phyloP scores from a whole-genome alignment of 2,113 vertebrate species.

The Rousettus leschenaultii region DNA sequence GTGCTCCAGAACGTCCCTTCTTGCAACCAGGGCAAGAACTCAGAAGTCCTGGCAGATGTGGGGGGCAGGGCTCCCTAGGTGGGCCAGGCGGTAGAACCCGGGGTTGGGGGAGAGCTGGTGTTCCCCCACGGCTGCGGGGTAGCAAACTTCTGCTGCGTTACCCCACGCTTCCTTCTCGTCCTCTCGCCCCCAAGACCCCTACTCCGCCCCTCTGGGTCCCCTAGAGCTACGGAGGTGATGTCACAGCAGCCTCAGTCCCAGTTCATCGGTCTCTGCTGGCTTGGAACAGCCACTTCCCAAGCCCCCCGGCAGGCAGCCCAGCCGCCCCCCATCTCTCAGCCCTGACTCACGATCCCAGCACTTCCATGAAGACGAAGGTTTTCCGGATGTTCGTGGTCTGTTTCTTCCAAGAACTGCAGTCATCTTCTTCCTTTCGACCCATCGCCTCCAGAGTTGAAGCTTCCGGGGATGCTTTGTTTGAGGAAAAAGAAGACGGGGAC shows the following conservation, averaged over 20 bases:
- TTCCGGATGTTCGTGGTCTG: conserved; percentile 92
- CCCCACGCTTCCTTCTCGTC: background rate
- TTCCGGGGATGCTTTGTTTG: conserved; percentile 77
- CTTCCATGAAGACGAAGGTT: conserved; percentile 93
- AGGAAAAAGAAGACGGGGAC: background rate
- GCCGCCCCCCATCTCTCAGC: rapidly evolving
- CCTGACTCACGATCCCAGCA: conserved; percentile 93
- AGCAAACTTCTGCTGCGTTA: background rate
- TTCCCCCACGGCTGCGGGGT: background rate
- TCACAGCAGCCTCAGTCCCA: background rate
- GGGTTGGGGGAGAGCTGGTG: background rate
- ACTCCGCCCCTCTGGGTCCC: background rate
- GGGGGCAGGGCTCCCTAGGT: rapidly evolving
- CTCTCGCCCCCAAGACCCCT: background rate
- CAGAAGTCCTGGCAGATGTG: background rate
- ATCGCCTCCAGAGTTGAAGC: conserved; percentile 86
- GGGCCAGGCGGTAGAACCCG: background rate
- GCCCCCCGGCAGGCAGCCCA: background rate
- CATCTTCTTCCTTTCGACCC: conserved; percentile 88
- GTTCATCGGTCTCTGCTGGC: background rate
- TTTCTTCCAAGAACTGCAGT: conserved; percentile 91
- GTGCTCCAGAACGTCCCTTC: background rate
- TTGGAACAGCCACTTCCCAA: background rate
- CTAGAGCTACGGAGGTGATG: background rate
- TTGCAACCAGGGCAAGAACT: background rate